Evolutionary conservation across 1,140 invertebrate species (phyloP).

Genomic region (Ostrea denselamellosa): DNA sequence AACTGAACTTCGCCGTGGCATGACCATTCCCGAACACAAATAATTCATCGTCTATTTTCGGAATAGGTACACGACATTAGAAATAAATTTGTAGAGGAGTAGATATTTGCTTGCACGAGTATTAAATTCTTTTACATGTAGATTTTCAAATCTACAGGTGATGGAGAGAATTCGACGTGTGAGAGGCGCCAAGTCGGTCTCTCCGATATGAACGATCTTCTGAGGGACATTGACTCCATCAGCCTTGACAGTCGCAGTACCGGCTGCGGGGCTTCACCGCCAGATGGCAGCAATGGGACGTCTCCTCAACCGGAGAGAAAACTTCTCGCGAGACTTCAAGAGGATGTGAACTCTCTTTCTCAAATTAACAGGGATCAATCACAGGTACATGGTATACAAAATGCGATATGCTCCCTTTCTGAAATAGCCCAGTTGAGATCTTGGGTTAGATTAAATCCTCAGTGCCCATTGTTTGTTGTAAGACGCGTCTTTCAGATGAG

Average conservation of each 20-base stretch:
- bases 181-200: constrained; percentile 6
- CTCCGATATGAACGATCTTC: background rate
- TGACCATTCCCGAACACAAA: no score
- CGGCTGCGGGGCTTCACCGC: constrained; percentile 1
- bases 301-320: constrained; percentile 37
- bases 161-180: constrained; percentile 50
- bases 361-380: constrained; percentile 55
- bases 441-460: no score
- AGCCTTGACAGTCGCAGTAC: constrained; percentile 37
- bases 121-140: no score
- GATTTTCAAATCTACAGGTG: constrained; percentile 34
- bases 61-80: no score
- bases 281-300: constrained; percentile 10
- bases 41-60: no score
- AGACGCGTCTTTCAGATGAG: no score
- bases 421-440: no score
- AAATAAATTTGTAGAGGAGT: no score
- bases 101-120: no score
- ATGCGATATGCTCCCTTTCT: no score
- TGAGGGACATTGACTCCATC: constrained; percentile 37
- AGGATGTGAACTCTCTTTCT: constrained; percentile 55
- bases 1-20: no score
- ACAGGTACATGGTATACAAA: constrained; percentile 26
- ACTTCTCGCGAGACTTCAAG: constrained; percentile 47
- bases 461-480: no score